Evolutionary conservation across 2,888 invertebrate genomes (phyloP).

Genomic region (Clivina fossor): DNA sequence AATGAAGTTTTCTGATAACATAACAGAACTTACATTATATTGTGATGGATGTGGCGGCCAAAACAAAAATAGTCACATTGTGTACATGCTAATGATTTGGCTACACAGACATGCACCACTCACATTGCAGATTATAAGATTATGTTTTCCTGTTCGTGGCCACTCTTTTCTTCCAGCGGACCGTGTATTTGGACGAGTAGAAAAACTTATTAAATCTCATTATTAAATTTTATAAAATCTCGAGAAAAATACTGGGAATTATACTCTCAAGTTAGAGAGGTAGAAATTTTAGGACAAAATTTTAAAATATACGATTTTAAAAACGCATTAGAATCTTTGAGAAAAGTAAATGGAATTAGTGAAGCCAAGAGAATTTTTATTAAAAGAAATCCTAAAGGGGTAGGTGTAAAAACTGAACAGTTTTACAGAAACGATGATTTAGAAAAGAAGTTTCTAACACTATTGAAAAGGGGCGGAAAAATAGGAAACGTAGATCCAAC

Average conservation of each 20-base stretch:
- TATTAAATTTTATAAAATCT: background rate
- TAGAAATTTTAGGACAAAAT: constrained; percentile 13
- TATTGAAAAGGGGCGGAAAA: too few relatives aligned
- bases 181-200: constrained; percentile 12
- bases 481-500: too few relatives aligned
- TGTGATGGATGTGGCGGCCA: constrained; percentile 42
- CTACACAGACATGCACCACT: constrained; percentile 37
- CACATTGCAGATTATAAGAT: constrained; percentile 36
- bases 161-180: constrained; percentile 17
- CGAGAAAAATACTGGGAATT: constrained; percentile 1
- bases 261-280: constrained; percentile 13
- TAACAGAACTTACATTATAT: constrained; percentile 35
- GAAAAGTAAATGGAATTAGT: constrained; percentile 15
- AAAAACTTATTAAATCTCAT: constrained; percentile 2
- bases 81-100: constrained; percentile 39
- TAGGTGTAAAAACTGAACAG: background rate
- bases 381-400: constrained; percentile 16
- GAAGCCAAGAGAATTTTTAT: constrained; percentile 18
- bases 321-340: constrained; percentile 1
- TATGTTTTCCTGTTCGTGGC: constrained; percentile 27
- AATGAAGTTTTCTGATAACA: background rate
- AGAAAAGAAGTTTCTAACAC: too few relatives aligned
- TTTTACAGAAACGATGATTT: too few relatives aligned
- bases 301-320: constrained; percentile 13
- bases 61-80: constrained; percentile 40